phyloP scores from a whole-genome alignment of 2,888 invertebrate species.

The Phalangium opilio region DNA sequence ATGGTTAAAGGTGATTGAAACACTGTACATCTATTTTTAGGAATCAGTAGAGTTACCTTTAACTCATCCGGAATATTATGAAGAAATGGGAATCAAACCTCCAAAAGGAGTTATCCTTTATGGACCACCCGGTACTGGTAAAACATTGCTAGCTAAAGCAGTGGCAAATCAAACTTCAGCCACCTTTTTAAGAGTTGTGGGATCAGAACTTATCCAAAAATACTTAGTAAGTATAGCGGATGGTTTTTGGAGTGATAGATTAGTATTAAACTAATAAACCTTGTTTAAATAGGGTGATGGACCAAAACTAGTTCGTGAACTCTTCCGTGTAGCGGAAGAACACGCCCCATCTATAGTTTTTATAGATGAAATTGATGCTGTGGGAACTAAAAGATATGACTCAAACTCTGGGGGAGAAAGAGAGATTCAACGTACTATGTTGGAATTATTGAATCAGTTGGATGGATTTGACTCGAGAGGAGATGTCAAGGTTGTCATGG shows the following conservation, averaged over 20 bases:
- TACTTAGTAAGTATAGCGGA: slow-evolving; percentile 64
- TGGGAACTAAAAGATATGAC: slow-evolving; percentile 93
- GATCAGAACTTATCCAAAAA: slow-evolving; percentile 98
- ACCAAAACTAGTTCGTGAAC: slow-evolving; percentile 89
- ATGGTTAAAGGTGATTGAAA: too few relatives aligned
- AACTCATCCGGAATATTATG: slow-evolving; percentile 99
- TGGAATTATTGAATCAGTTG: slow-evolving; percentile 92
- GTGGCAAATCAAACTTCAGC: slow-evolving; percentile 99
- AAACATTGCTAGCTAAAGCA: slow-evolving; percentile 93
- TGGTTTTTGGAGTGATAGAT: neutral
- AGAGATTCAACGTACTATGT: slow-evolving; percentile 99
- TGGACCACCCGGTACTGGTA: slow-evolving; percentile 97
- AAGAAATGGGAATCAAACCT: slow-evolving; percentile 99
- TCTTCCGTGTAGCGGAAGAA: slow-evolving; percentile 98
- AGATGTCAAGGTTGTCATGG: slow-evolving; percentile 95
- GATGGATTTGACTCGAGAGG: slow-evolving; percentile 96
- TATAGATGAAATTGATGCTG: slow-evolving; percentile 99
- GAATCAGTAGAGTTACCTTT: slow-evolving; percentile 96
- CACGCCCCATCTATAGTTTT: slow-evolving; percentile 99
- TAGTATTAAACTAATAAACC: neutral
- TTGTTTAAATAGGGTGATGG: slow-evolving; percentile 66
- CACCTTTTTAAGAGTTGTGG: slow-evolving; percentile 94
- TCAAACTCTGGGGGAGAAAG: slow-evolving; percentile 98
- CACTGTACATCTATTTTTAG: slow-evolving; percentile 24
- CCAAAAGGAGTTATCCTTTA: slow-evolving; percentile 98